A percentile compares a stretch with the other conserved stretches of the same genome.
Conservation (phyloP, 2,888 invertebrate species). For the Neoaliturus tenellus region DNA sequence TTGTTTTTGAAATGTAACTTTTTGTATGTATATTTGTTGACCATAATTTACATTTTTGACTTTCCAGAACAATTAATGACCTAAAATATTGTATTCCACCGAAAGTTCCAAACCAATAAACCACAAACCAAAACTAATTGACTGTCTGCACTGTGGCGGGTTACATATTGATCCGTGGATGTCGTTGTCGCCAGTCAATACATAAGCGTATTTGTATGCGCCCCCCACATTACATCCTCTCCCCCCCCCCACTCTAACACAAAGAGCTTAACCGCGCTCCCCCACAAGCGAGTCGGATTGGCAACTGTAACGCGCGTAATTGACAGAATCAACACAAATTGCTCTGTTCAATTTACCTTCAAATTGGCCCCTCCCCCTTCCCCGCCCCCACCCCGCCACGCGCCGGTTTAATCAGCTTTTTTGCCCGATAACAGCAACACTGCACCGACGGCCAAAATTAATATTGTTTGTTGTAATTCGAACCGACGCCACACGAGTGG, state of each 20-base stretch:
- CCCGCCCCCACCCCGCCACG: slow-evolving; percentile 26
- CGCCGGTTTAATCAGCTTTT: slow-evolving; percentile 33
- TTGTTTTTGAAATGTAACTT: no score
- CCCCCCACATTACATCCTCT: not conserved
- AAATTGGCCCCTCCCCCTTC: slow-evolving; percentile 38
- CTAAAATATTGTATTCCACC: no score
- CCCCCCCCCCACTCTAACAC: not conserved
- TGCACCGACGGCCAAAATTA: slow-evolving; percentile 24
- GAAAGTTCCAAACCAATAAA: no score
- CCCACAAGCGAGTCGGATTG: slow-evolving; percentile 18
- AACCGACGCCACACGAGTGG: slow-evolving; percentile 15
- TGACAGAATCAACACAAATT: slow-evolving; percentile 51
- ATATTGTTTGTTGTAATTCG: slow-evolving; percentile 45
- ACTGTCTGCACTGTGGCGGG: not conserved
- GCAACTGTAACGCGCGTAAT: slow-evolving; percentile 42
- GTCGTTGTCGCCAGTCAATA: slow-evolving; percentile 7
- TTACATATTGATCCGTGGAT: not conserved
- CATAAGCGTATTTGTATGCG: slow-evolving; percentile 24
- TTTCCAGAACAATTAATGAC: no score
- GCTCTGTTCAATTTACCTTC: slow-evolving; percentile 53
- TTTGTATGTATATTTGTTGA: no score
- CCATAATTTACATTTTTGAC: no score
- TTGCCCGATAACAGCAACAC: not conserved
- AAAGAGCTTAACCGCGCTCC: slow-evolving; percentile 8
- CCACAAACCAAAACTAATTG: no score